phyloP scores from a whole-genome alignment of 2,888 invertebrate species.

The Stenichneumon culpator region DNA sequence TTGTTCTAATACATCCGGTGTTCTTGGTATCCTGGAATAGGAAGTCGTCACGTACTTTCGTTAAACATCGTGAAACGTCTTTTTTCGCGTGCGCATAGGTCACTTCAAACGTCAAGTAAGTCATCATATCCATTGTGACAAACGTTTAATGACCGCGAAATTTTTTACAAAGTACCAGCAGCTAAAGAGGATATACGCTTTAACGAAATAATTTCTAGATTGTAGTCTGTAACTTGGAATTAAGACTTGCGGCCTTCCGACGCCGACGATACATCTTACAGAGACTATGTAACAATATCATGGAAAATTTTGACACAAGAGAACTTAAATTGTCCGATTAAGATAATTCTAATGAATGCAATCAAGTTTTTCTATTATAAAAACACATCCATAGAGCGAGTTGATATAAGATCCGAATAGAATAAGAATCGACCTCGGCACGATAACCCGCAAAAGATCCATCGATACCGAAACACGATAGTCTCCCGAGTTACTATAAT shows the following conservation, averaged over 20 bases:
- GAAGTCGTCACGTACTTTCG: constrained; percentile 31
- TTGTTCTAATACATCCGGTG: constrained; percentile 36
- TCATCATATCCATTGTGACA: constrained; percentile 64
- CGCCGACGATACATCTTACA: neutral
- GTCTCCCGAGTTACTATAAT: neutral
- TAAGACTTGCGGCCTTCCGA: constrained; percentile 24
- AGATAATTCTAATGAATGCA: neutral
- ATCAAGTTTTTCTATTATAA: neutral
- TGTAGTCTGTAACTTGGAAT: constrained; percentile 63
- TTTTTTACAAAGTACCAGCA: constrained; percentile 65
- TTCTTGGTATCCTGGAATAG: constrained; percentile 31
- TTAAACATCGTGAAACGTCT: constrained; percentile 27
- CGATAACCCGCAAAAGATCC: constrained; percentile 31
- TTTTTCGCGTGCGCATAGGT: constrained; percentile 53
- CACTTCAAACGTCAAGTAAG: constrained; percentile 49
- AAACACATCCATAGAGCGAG: neutral
- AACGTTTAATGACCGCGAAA: constrained; percentile 71
- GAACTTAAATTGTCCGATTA: neutral
- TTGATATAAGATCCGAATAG: neutral
- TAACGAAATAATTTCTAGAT: constrained; percentile 75
- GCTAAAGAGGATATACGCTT: constrained; percentile 75
- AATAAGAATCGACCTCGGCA: constrained; percentile 28
- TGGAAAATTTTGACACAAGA: neutral
- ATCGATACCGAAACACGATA: constrained; percentile 14
- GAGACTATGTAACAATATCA: neutral